Conservation (phyloP, 2,888 invertebrate genomes). For the Ochropleura plecta region DNA sequence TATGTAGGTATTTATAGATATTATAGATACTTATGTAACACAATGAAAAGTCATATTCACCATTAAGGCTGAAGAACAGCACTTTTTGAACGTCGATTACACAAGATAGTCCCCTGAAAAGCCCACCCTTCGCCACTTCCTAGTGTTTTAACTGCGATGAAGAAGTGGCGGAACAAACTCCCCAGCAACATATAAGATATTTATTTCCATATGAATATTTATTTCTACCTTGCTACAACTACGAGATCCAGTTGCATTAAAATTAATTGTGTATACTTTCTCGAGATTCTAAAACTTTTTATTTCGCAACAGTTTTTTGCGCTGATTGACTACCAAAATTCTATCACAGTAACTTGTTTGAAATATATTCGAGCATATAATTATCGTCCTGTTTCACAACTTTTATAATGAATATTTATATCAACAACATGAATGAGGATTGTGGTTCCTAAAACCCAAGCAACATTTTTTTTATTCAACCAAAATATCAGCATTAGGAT, state of each 20-base stretch:
- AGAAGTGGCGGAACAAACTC: no score
- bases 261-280: slow-evolving; percentile 37
- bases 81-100: no score
- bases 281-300: not conserved
- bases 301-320: not conserved
- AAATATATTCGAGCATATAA: slow-evolving; percentile 39
- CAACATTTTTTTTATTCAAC: not conserved
- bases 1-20: not conserved
- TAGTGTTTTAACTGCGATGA: no score
- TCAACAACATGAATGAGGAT: not conserved
- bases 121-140: no score
- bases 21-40: not conserved
- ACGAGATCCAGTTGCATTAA: slow-evolving; percentile 11
- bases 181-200: no score
- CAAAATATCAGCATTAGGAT: not conserved
- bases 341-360: slow-evolving; percentile 21
- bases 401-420: slow-evolving; percentile 24
- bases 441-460: not conserved
- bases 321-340: not conserved
- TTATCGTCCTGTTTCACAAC: slow-evolving; percentile 16
- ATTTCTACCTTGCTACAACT: slow-evolving; percentile 14
- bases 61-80: no score
- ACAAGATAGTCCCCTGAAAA: no score
- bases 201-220: not conserved
- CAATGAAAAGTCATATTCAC: no score